Evolutionary conservation across 1,140 invertebrate species (phyloP), one percentile per base, ranked within the genome.

Genomic region (Oncopodura yosiiana): DNA sequence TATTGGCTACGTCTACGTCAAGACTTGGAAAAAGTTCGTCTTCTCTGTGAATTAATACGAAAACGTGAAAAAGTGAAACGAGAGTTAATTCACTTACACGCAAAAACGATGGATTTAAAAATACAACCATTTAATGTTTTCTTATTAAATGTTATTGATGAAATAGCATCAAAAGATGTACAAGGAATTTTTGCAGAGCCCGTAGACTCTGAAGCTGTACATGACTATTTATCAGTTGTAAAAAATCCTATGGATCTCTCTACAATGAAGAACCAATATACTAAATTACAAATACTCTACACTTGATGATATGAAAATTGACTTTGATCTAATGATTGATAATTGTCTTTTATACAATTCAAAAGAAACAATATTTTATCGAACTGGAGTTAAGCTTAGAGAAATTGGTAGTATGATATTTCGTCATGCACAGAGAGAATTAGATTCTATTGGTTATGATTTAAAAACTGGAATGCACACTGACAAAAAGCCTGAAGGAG

Each of bases 281-380:
- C 44, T 71, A 76, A 29, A 82, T 86, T n/a, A n/a, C 55, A 71
- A 80, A 48, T 97, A 96, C 70, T 72, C 74, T 4, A 81, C 77
- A 21, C 73, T 97, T 34, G 80, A 84, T 49, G 78, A 82, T 16
- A 83, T 97, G 66, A 85, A 93, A 68, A 71, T 71, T 1, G 94
- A 98, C 73, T 96, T 97, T 68, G 81, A 86, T 65, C 73, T 96
- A 0, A 96, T 97, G 82, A 87, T 96, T 26, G 81, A 81, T 49
- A 98, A 97, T 69, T 98, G 94, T 69, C 75, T 94, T 52, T 85
- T 82, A 0, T 98, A 97, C 67, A 96, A 97, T 73, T 84, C 87
- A 49, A 92, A 90, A 69, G 90, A 94, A 64, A 95, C 92, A 5
- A 68, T 77, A 11, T 81, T 81, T 67, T 83, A 84, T 70, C 80